Evolutionary conservation across 2,113 vertebrate species (phyloP).

Genomic region (Seriola rivoliana): DNA sequence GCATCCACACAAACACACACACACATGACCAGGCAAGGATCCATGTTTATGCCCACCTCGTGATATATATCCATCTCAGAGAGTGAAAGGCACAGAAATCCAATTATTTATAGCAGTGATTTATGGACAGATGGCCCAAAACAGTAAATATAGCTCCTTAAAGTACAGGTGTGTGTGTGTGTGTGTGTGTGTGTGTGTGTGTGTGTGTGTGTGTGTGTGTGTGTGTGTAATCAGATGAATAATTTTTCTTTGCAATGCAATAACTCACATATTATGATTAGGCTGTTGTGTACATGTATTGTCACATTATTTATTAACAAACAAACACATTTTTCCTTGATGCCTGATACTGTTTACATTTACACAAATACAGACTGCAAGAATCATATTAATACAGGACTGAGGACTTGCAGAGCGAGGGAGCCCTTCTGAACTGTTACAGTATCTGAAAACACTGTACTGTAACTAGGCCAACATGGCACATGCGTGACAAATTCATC

Average conservation of each 20-base stretch:
- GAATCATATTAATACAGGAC: constrained; percentile 35
- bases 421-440: constrained; percentile 17
- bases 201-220: background rate
- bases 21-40: background rate
- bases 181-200: background rate
- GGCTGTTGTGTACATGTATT: background rate
- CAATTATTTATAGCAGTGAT: constrained; percentile 41
- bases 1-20: background rate
- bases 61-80: constrained; percentile 30
- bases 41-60: background rate
- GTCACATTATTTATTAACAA: constrained; percentile 19
- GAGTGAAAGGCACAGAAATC: constrained; percentile 6
- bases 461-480: constrained; percentile 74
- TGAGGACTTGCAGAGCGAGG: constrained; percentile 4
- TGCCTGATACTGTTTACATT: constrained; percentile 3
- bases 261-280: constrained; percentile 18
- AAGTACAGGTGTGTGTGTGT: background rate
- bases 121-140: constrained; percentile 20
- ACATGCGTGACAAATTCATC: constrained; percentile 72
- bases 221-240: background rate
- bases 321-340: background rate
- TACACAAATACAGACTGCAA: constrained; percentile 5
- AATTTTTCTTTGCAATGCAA: background rate
- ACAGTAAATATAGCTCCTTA: background rate
- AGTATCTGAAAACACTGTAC: constrained; percentile 38